These are phyloP conservation scores for Mythimna pallens DNA, from an alignment of 2,888 invertebrate genomes.

Conservation along the genomic window DNA sequence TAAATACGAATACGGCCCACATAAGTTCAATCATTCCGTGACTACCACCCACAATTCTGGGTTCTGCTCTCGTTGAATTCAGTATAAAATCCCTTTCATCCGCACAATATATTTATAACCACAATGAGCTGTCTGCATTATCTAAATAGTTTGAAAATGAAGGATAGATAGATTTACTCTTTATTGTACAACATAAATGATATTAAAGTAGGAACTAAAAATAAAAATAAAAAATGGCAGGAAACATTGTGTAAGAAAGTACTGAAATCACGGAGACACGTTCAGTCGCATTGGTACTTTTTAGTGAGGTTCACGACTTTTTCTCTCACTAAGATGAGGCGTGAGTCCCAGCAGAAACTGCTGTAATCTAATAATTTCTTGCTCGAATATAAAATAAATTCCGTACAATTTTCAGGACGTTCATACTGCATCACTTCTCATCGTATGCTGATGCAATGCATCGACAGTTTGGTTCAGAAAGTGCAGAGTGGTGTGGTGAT, in stretches of 20 bases:
- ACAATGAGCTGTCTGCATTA: too few relatives aligned
- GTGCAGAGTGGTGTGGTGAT: conserved; percentile 99
- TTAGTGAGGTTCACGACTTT: neutral
- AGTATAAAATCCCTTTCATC: neutral
- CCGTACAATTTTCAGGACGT: conserved; percentile 91
- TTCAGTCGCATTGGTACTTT: too few relatives aligned
- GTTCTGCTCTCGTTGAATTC: neutral
- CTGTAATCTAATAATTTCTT: neutral
- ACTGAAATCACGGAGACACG: neutral
- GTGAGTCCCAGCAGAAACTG: too few relatives aligned
- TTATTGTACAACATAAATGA: too few relatives aligned
- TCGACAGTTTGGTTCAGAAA: conserved; percentile 99
- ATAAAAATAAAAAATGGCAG: neutral
- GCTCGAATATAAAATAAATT: conserved; percentile 2
- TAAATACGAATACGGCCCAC: neutral
- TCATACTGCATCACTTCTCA: conserved; percentile 99
- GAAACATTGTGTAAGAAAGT: too few relatives aligned
- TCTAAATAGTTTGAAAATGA: too few relatives aligned
- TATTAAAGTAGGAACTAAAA: neutral
- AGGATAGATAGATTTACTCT: too few relatives aligned
- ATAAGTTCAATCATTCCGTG: neutral
- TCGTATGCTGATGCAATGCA: conserved; percentile 98
- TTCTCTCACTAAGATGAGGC: neutral
- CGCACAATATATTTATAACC: too few relatives aligned
- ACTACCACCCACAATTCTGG: neutral